phyloP scores from a whole-genome alignment of 2,888 invertebrate species.

The Syrista parreyssii region DNA sequence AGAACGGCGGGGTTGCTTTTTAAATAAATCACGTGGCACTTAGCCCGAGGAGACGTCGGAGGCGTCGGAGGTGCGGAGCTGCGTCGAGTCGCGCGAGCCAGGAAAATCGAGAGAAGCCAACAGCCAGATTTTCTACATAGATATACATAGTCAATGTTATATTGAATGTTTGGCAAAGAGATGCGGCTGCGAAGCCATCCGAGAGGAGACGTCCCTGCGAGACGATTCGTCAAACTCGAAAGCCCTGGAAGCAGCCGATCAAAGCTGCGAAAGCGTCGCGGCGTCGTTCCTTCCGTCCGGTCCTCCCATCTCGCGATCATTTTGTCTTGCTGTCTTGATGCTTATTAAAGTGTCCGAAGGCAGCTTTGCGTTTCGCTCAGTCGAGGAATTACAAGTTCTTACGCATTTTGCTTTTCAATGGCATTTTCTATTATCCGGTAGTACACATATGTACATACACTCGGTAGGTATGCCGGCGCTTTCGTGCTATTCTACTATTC shows the following conservation, averaged over 20 bases:
- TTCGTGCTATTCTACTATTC: no score
- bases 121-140: slow-evolving; percentile 33
- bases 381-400: no score
- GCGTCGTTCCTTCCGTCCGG: slow-evolving; percentile 3
- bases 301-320: slow-evolving; percentile 11
- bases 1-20: slow-evolving; percentile 11
- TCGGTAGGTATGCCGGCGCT: no score
- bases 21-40: slow-evolving; percentile 39
- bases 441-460: no score
- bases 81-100: background rate
- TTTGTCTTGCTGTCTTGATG: background rate
- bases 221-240: slow-evolving; percentile 31
- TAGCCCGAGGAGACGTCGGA: slow-evolving; percentile 14
- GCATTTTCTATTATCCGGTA: no score
- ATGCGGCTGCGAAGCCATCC: slow-evolving; percentile 7
- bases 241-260: slow-evolving; percentile 9
- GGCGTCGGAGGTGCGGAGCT: background rate
- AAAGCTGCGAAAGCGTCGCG: slow-evolving; percentile 9
- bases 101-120: background rate
- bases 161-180: slow-evolving; percentile 35
- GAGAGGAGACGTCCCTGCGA: slow-evolving; percentile 28
- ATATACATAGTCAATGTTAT: slow-evolving; percentile 20
- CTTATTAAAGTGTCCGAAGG: no score
- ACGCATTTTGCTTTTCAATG: no score
- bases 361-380: no score